A percentile compares a stretch with the other conserved stretches of the same genome.
phyloP scores from a whole-genome alignment of 2,888 invertebrate species.

The Horisme vitalbata region DNA sequence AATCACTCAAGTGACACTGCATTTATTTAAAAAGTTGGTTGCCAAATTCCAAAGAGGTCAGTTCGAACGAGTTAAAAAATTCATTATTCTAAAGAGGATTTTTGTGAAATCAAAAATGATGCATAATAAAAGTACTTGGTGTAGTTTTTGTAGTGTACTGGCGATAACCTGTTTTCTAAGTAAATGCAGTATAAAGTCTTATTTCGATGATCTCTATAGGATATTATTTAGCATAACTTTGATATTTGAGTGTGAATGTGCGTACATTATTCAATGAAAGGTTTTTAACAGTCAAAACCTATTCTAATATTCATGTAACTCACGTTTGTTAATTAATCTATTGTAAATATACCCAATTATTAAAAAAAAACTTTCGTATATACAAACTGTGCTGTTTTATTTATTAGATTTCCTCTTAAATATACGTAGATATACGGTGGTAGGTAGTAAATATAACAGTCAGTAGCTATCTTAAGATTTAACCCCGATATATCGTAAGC shows the following conservation, averaged over 20 bases:
- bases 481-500: too few relatives aligned
- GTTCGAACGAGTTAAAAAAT: too few relatives aligned
- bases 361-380: constrained; percentile 79
- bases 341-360: constrained; percentile 82
- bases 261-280: constrained; percentile 40
- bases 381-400: constrained; percentile 56
- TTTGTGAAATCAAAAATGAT: too few relatives aligned
- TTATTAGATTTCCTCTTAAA: constrained; percentile 20
- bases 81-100: too few relatives aligned
- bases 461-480: too few relatives aligned
- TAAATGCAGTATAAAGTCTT: constrained; percentile 28
- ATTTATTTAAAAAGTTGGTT: not conserved
- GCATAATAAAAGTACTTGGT: too few relatives aligned
- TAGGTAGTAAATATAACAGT: too few relatives aligned
- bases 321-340: constrained; percentile 81
- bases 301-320: constrained; percentile 75
- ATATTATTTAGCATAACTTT: constrained; percentile 47
- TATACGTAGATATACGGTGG: too few relatives aligned
- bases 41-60: too few relatives aligned
- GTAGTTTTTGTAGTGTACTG: too few relatives aligned
- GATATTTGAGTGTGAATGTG: constrained; percentile 63
- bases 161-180: constrained; percentile 1
- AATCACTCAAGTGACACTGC: not conserved
- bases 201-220: constrained; percentile 51
- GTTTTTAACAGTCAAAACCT: constrained; percentile 45